These are phyloP conservation scores for Tupaia tana DNA, from an alignment of 2,113 vertebrate genomes.

Conservation along the genomic window DNA sequence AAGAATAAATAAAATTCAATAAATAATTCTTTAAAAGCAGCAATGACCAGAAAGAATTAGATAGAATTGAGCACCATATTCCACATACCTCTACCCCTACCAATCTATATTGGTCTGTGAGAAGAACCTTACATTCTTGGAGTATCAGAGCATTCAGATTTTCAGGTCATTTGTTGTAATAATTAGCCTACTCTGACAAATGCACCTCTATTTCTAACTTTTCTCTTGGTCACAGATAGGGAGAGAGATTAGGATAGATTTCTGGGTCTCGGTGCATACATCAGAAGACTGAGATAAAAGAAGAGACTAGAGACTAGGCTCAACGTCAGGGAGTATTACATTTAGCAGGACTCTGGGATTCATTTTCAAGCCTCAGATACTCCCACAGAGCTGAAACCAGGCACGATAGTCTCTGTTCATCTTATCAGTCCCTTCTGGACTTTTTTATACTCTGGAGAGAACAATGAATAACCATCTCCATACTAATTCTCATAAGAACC, in stretches of 20 bases:
- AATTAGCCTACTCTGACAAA: constrained; percentile 20
- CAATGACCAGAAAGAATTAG: too few relatives aligned
- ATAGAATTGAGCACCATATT: background rate
- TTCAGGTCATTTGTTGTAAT: background rate
- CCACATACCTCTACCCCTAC: background rate
- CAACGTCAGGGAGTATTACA: background rate
- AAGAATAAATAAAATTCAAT: too few relatives aligned
- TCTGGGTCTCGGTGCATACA: background rate
- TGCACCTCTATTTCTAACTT: background rate
- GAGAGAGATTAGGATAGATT: background rate
- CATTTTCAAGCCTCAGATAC: constrained; percentile 39
- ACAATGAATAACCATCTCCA: constrained; percentile 24
- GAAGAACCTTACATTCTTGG: background rate
- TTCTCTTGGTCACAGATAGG: background rate
- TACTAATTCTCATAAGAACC: constrained; percentile 15
- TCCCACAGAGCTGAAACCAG: background rate
- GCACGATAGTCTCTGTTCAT: constrained; percentile 10
- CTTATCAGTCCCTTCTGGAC: background rate
- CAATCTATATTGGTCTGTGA: background rate
- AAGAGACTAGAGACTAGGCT: background rate
- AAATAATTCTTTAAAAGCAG: too few relatives aligned
- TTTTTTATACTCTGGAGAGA: background rate
- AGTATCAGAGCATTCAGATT: constrained; percentile 9
- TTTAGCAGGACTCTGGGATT: constrained; percentile 28
- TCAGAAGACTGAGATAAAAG: background rate